Evolutionary conservation across 2,113 vertebrate genomes (phyloP).

Genomic region (Notarius quadriscutis): DNA sequence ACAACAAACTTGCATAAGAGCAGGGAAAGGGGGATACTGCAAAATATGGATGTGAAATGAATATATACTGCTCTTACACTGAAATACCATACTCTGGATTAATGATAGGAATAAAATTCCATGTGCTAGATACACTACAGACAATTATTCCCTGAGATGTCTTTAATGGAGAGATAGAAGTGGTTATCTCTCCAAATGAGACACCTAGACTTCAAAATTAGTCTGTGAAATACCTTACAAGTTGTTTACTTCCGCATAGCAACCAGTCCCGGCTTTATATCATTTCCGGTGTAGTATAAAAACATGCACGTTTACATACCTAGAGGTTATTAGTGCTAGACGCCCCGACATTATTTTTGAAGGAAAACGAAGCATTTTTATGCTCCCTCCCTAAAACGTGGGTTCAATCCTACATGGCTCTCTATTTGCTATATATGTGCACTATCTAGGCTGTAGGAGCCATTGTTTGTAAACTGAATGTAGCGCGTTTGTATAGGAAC

Average conservation of each 20-base stretch:
- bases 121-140: too few species aligned
- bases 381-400: too few species aligned
- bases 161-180: too few species aligned
- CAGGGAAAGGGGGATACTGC: too few species aligned
- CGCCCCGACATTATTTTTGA: not conserved
- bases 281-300: not conserved
- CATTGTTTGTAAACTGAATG: not conserved
- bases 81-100: too few species aligned
- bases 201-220: not conserved
- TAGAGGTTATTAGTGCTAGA: not conserved
- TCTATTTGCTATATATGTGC: not conserved
- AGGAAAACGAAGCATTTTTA: slow-evolving; percentile 15
- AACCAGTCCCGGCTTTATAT: not conserved
- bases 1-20: too few species aligned
- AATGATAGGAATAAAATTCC: too few species aligned
- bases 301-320: slow-evolving; percentile 17
- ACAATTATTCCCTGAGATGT: too few species aligned
- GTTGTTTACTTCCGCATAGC: not conserved
- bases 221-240: too few species aligned
- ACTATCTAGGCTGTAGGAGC: not conserved
- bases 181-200: not conserved
- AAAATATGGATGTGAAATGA: too few species aligned
- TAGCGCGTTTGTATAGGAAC: not conserved
- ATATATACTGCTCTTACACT: too few species aligned
- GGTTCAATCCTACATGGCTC: not conserved